Percentiles rank a stretch among this genome's conserved stretches.
Evolutionary conservation across 2,888 invertebrate species (phyloP).

Genomic region (Acanthococcus lagerstroemiae): DNA sequence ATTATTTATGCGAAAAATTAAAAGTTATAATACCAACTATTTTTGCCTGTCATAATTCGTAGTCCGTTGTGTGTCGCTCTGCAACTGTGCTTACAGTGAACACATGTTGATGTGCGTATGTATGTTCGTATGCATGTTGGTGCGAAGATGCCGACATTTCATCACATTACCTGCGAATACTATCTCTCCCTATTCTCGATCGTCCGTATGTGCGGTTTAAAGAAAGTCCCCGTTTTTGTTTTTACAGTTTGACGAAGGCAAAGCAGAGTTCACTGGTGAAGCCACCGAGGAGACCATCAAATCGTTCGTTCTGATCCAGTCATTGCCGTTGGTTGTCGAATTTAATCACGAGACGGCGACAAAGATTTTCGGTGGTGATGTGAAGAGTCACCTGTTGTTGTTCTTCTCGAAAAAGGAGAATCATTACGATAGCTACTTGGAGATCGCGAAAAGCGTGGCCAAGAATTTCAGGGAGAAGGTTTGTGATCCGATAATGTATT

Average conservation of each 20-base stretch:
- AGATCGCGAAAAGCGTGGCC: constrained; percentile 71
- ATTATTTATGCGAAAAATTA: too few relatives aligned
- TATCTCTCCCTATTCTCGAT: too few relatives aligned
- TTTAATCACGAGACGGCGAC: constrained; percentile 96
- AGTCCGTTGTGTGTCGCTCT: too few relatives aligned
- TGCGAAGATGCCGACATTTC: too few relatives aligned
- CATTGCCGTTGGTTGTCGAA: constrained; percentile 84
- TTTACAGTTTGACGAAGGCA: constrained; percentile 73
- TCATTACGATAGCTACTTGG: constrained; percentile 68
- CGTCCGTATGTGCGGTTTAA: not conserved
- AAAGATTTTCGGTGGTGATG: constrained; percentile 95
- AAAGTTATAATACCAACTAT: too few relatives aligned
- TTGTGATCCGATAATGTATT: too few relatives aligned
- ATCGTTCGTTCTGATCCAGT: constrained; percentile 72
- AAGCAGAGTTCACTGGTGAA: constrained; percentile 56
- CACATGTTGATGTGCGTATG: too few relatives aligned
- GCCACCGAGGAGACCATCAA: constrained; percentile 54
- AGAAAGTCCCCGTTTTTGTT: constrained; percentile 26
- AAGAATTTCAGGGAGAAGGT: constrained; percentile 79
- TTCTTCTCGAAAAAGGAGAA: constrained; percentile 88
- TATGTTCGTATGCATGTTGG: too few relatives aligned
- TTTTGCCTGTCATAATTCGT: too few relatives aligned
- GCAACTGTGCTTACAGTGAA: too few relatives aligned
- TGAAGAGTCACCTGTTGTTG: constrained; percentile 90
- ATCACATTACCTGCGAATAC: too few relatives aligned